Evolutionary conservation across 2,113 vertebrate genomes (phyloP).

Genomic region (Patagioenas fasciata): DNA sequence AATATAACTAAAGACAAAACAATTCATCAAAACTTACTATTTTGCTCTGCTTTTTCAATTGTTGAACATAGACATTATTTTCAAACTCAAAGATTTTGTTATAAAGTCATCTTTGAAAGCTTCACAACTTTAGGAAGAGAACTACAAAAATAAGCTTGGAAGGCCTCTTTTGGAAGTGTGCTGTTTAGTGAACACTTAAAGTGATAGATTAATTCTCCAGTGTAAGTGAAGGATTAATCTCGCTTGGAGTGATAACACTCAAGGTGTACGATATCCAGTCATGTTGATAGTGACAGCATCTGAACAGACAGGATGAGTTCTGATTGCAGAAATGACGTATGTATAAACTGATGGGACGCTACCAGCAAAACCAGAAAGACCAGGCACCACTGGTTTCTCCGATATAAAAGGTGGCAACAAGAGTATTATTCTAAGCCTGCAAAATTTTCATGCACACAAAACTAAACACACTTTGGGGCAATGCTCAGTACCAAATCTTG

Average conservation of each 20-base stretch:
- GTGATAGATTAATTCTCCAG: background rate
- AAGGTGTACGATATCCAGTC: background rate
- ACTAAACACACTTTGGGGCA: background rate
- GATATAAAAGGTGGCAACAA: background rate
- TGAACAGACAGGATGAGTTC: background rate
- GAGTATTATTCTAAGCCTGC: background rate
- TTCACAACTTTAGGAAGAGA: background rate
- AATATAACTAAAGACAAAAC: background rate
- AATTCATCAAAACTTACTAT: background rate
- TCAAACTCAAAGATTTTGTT: background rate
- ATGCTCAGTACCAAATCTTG: background rate
- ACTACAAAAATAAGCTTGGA: background rate
- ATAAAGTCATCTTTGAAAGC: background rate
- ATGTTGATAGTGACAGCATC: background rate
- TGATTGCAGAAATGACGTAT: background rate
- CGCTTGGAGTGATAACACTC: background rate
- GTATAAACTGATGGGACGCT: background rate
- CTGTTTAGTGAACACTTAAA: background rate
- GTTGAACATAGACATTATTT: background rate
- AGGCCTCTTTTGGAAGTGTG: background rate
- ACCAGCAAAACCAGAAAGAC: background rate
- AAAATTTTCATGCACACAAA: background rate
- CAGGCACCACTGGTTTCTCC: background rate
- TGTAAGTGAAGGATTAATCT: constrained; percentile 7
- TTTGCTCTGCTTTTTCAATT: background rate